Evolutionary conservation across 2,888 invertebrate species (phyloP), one percentile per base, ranked within the genome.

Genomic region (Rotaria magnacalcarata): DNA sequence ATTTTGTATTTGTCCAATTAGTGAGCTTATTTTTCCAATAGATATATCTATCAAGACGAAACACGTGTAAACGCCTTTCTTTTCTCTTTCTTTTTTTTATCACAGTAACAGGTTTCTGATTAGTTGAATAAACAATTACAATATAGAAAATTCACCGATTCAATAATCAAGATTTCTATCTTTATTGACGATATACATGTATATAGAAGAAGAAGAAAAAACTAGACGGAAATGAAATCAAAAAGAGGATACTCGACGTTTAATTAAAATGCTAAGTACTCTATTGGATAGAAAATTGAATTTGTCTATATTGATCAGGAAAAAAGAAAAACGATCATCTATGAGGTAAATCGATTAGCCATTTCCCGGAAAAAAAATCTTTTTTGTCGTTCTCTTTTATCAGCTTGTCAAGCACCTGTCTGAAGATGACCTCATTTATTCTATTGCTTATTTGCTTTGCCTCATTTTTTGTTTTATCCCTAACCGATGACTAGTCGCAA

Each of bases 381-480:
- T 67, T 67, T 34, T 67, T 67, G 11, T 27, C 67, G 34, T 67
- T 67, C 67, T 27, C 67, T 67, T 67, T 67, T 67, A n/a, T 67
- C 67, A 27, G 67, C 67, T 67, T 67, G 67, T 67, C 67, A 67
- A 67, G 67, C 67, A 67, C 67, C 67, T 67, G 67, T 67, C 67
- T 67, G 67, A 67, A 67, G 34, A 67, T 67, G 67, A 67, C 67
- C 67, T 67, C 67, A 67, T 67, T 67, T 67, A 34, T 67, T 67
- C 27, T 67, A 67, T 67, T 67, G 10, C 67, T 67, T 67, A 67
- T 67, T 67, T 67, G 67, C 34, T 67, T 67, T 67, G 27, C 27
- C 21, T 67, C 67, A 14, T 67, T 27, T 60, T 34, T 67, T 27
- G 34, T 34, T 67, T 67, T 67, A 67, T 67, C n/a, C 27, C 16